Evolutionary conservation across 2,888 invertebrate genomes (phyloP).

Genomic region (Cryptophagus acutangulus): DNA sequence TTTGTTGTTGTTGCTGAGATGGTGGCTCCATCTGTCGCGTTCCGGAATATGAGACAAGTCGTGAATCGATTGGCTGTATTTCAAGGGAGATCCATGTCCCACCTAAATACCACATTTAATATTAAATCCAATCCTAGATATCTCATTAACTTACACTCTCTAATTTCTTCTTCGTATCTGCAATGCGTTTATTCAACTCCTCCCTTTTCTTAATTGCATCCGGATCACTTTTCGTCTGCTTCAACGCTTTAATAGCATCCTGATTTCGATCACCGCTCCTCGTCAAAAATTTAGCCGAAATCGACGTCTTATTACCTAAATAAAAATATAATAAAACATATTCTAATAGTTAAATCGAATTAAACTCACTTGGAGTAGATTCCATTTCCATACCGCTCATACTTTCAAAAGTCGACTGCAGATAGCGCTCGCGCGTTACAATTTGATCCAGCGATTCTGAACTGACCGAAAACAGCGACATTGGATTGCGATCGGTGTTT

Average conservation of each 20-base stretch:
- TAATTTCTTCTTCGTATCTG: constrained; percentile 78
- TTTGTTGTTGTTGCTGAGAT: constrained; percentile 21
- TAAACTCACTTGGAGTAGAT: constrained; percentile 22
- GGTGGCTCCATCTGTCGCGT: constrained; percentile 48
- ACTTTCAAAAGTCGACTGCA: constrained; percentile 66
- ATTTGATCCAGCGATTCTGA: constrained; percentile 61
- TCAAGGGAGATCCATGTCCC: constrained; percentile 71
- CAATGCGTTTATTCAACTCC: constrained; percentile 74
- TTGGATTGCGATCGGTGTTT: constrained; percentile 70
- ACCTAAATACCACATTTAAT: constrained; percentile 52
- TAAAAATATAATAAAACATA: constrained; percentile 13
- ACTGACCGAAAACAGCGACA: constrained; percentile 68
- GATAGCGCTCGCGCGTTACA: constrained; percentile 56
- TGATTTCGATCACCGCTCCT: constrained; percentile 45
- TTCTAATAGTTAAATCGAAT: constrained; percentile 1
- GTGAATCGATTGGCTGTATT: constrained; percentile 81
- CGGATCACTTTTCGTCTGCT: constrained; percentile 55
- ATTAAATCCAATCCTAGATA: not conserved
- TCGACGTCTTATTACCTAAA: constrained; percentile 54
- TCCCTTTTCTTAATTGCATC: constrained; percentile 65
- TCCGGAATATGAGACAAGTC: constrained; percentile 71
- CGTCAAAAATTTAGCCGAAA: constrained; percentile 57
- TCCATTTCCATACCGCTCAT: constrained; percentile 60
- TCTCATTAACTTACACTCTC: constrained; percentile 69
- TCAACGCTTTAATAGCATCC: constrained; percentile 54